Conservation (phyloP, 1,140 invertebrate genomes). For the Macrotrachela quadricornifera region DNA sequence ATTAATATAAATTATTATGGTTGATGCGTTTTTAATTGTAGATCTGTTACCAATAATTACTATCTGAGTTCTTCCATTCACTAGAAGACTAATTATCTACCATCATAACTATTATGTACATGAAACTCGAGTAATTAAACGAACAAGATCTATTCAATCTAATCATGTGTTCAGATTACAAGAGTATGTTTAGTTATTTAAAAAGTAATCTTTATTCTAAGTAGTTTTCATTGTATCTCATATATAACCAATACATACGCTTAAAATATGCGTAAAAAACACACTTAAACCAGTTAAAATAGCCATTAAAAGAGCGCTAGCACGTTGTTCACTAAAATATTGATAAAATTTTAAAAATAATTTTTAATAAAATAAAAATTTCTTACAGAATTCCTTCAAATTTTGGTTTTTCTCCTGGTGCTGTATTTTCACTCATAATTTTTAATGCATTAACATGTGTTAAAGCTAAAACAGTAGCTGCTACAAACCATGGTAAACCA, state of each 20-base stretch:
- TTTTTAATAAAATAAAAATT: not conserved
- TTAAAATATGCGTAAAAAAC: slow-evolving; percentile 22
- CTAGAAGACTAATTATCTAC: too few relatives aligned
- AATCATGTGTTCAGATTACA: too few relatives aligned
- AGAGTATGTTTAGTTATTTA: too few relatives aligned
- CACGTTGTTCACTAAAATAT: slow-evolving; percentile 22
- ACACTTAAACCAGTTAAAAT: slow-evolving; percentile 25
- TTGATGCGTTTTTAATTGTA: too few relatives aligned
- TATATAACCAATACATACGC: slow-evolving; percentile 12
- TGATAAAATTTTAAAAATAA: not conserved
- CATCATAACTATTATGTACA: too few relatives aligned
- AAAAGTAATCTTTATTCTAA: too few relatives aligned
- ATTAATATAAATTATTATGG: too few relatives aligned
- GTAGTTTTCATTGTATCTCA: too few relatives aligned
- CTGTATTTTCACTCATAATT: slow-evolving; percentile 18
- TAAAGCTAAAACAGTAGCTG: slow-evolving; percentile 28
- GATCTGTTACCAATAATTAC: too few relatives aligned
- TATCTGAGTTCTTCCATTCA: too few relatives aligned
- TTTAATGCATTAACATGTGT: slow-evolving; percentile 22
- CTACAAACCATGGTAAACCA: slow-evolving; percentile 33
- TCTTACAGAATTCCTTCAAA: slow-evolving; percentile 25
- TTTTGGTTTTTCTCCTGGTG: slow-evolving; percentile 25
- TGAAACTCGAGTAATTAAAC: too few relatives aligned
- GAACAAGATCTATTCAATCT: too few relatives aligned
- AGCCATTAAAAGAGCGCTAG: slow-evolving; percentile 26